phyloP scores from a whole-genome alignment of 2,888 invertebrate species.

The Anthrax anthrax region DNA sequence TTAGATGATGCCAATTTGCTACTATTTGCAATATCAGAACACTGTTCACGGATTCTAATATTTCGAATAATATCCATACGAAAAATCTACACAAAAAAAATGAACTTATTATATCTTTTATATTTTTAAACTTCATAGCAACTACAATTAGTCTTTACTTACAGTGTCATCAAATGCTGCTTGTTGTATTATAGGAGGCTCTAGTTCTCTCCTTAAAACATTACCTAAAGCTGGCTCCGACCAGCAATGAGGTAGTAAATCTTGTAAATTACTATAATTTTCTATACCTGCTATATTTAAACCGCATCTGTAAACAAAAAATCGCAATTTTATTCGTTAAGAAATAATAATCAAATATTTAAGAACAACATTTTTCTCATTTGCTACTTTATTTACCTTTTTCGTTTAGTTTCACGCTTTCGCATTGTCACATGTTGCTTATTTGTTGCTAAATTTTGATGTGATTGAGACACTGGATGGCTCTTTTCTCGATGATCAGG shows the following conservation, averaged over 20 bases:
- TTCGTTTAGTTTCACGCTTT: conserved; percentile 16
- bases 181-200: conserved; percentile 71
- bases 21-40: conserved; percentile 16
- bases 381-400: conserved; percentile 12
- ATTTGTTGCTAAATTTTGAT: conserved; percentile 26
- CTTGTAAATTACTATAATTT: conserved; percentile 55
- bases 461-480: conserved; percentile 26
- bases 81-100: conserved; percentile 35
- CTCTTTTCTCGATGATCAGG: conserved; percentile 34
- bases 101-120: background rate
- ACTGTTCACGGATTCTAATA: conserved; percentile 45
- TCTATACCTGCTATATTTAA: conserved; percentile 69
- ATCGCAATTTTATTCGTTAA: too few species aligned
- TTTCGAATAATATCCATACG: conserved; percentile 73
- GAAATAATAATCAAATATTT: too few species aligned
- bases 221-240: conserved; percentile 53
- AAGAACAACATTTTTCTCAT: too few species aligned
- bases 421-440: conserved; percentile 11
- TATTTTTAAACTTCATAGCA: background rate
- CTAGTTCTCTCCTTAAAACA: conserved; percentile 46
- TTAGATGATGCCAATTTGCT: conserved; percentile 17
- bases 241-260: conserved; percentile 57
- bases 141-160: conserved; percentile 14
- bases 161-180: conserved; percentile 69
- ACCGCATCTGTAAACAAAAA: conserved; percentile 35